Percentiles rank a stretch among this genome's conserved stretches.
Evolutionary conservation across 2,113 vertebrate genomes (phyloP).

Genomic region (Silurus asotus): DNA sequence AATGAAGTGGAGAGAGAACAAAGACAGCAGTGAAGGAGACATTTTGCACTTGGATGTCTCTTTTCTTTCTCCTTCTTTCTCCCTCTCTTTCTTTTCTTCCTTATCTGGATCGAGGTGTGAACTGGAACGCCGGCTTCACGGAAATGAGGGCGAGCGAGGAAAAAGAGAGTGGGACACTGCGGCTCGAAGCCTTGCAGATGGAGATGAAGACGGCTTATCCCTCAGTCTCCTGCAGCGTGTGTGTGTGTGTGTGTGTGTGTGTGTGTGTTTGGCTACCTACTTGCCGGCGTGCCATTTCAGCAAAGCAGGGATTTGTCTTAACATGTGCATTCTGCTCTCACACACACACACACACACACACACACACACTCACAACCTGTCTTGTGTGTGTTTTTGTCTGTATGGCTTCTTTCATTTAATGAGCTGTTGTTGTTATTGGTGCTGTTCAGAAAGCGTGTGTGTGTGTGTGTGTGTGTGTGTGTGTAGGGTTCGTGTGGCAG

Average conservation of each 20-base stretch:
- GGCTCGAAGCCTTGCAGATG: slow-evolving; percentile 56
- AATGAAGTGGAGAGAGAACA: neutral
- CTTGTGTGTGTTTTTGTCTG: neutral
- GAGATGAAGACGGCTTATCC: slow-evolving; percentile 62
- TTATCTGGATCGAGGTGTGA: slow-evolving; percentile 22
- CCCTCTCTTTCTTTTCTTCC: slow-evolving; percentile 3
- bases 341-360: neutral
- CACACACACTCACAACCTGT: neutral
- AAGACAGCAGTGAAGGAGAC: slow-evolving; percentile 5
- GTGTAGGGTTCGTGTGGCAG: neutral
- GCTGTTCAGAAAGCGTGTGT: neutral
- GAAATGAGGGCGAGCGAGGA: slow-evolving; percentile 2
- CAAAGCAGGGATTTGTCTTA: slow-evolving; percentile 36
- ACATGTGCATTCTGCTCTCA: slow-evolving; percentile 14
- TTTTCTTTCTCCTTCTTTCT: slow-evolving; percentile 23
- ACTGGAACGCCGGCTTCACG: neutral
- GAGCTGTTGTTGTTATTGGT: neutral
- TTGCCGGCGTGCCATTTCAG: slow-evolving; percentile 7
- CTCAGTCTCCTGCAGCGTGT: slow-evolving; percentile 45
- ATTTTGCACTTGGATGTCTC: neutral
- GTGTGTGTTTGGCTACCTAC: neutral
- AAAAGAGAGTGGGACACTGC: slow-evolving; percentile 1
- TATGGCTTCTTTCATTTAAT: neutral
- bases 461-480: neutral
- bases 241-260: slow-evolving; percentile 27